These are phyloP conservation scores for Macaca mulatta DNA, from an alignment of 2,113 vertebrate genomes.

Conservation along the genomic window DNA sequence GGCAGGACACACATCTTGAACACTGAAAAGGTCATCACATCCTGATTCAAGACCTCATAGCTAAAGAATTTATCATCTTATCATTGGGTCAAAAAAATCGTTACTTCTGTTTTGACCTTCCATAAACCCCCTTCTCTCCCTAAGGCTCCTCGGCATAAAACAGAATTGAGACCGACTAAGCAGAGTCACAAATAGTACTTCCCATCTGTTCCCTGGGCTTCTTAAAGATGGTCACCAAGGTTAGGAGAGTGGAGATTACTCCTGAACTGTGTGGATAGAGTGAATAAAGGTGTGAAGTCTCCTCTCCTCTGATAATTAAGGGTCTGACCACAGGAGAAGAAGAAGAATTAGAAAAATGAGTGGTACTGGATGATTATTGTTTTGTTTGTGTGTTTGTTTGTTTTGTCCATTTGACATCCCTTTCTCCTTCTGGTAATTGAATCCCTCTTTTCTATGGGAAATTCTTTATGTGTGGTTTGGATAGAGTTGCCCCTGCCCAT, in stretches of 20 bases:
- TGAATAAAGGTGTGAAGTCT: neutral
- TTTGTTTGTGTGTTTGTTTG: neutral
- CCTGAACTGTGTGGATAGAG: neutral
- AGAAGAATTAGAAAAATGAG: neutral
- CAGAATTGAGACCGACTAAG: constrained; percentile 22
- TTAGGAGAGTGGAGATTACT: neutral
- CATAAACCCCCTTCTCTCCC: neutral
- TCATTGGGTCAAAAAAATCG: neutral
- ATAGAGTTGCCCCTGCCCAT: neutral
- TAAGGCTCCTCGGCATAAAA: neutral
- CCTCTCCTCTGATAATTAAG: neutral
- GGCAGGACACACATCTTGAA: neutral
- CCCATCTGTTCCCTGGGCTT: neutral
- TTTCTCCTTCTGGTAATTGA: neutral
- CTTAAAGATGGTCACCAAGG: constrained; percentile 16
- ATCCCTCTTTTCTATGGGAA: neutral
- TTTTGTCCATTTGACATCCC: neutral
- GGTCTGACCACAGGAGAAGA: neutral
- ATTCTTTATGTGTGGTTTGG: neutral
- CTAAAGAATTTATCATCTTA: constrained; percentile 34
- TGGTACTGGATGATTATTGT: no score
- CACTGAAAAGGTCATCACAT: neutral
- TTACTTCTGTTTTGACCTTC: constrained; percentile 30
- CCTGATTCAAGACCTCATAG: neutral
- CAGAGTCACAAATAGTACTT: constrained; percentile 34